phyloP scores from a whole-genome alignment of 1,140 invertebrate species.

The Ooceraea biroi region DNA sequence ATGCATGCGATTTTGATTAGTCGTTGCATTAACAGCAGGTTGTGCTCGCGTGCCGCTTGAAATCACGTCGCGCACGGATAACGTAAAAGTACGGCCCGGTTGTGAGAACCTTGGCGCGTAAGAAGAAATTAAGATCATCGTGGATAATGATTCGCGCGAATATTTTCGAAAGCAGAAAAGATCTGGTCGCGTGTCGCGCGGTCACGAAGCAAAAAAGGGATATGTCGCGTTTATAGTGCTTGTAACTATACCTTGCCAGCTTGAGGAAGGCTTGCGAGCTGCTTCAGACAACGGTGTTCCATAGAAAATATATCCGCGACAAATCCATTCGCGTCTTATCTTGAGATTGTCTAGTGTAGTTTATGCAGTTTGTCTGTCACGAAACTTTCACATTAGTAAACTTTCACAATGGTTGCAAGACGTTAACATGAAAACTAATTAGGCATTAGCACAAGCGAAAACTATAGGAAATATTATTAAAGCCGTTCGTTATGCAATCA shows the following conservation, averaged over 20 bases:
- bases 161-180: slow-evolving; percentile 50
- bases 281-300: not conserved
- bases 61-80: slow-evolving; percentile 3
- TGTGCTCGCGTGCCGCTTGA: slow-evolving; percentile 50
- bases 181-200: slow-evolving; percentile 38
- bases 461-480: too few species aligned
- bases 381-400: too few species aligned
- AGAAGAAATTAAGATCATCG: slow-evolving; percentile 69
- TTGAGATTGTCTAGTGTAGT: not conserved
- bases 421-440: too few species aligned
- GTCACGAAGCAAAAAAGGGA: slow-evolving; percentile 1
- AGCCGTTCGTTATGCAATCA: too few species aligned
- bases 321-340: slow-evolving; percentile 26
- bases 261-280: not conserved
- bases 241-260: not conserved
- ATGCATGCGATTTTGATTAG: slow-evolving; percentile 12
- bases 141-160: slow-evolving; percentile 56
- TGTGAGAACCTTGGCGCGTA: slow-evolving; percentile 63
- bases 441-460: too few species aligned
- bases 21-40: not conserved
- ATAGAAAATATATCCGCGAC: slow-evolving; percentile 10
- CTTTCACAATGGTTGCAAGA: not conserved
- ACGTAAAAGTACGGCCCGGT: slow-evolving; percentile 38
- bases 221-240: not conserved
- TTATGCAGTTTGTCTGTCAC: not conserved